Evolutionary conservation across 2,888 invertebrate genomes (phyloP), one percentile per base, ranked within the genome.

Genomic region (Troglohyphantes excavatus): DNA sequence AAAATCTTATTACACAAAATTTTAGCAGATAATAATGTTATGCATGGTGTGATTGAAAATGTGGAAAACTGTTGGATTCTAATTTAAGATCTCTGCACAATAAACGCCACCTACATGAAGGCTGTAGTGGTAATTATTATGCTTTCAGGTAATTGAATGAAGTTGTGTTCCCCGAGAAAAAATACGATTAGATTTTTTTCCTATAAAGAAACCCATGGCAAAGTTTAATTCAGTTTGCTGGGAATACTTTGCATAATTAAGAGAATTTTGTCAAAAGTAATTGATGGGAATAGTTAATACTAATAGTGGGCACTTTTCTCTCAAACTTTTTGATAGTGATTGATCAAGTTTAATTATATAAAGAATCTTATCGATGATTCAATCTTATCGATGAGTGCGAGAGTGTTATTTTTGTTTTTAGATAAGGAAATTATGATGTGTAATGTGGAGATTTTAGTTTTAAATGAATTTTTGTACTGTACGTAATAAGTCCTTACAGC

Each of bases 261-360:
- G 53, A 53, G 53, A 53, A 53, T 53, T 53, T 53, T 17, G 53
- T n/a, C n/a, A 53, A 33, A 53, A 53, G n/a, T 53, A 53, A 53
- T 13, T 53, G n/a, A 53, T 53, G n/a, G n/a, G n/a, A 53, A 53
- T n/a, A 2, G 53, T 53, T 53, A n/a, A n/a, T 13, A 39, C 17
- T 53, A 17, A n/a, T 13, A 53, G 13, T 7, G 53, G n/a, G 53
- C 17, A 53, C 53, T n/a, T 53, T 53, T 17, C 53, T 13, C 53
- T 13, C 53, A 11, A n/a, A n/a, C 2, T 53, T 53, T 53, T 17
- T n/a, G n/a, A 5, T 53, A 53, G 0, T 53, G 53, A 53, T 53
- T 13, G 5, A 53, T 53, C 0, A 53, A 53, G 53, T 53, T 53
- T 53, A 53, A 53, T 53, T 53, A n/a, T 39, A 46, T 17, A n/a